Percentiles rank a stretch among this genome's conserved stretches.
These are phyloP conservation scores for Pachypsylla venusta DNA, from an alignment of 1,140 invertebrate genomes.

Conservation along the genomic window DNA sequence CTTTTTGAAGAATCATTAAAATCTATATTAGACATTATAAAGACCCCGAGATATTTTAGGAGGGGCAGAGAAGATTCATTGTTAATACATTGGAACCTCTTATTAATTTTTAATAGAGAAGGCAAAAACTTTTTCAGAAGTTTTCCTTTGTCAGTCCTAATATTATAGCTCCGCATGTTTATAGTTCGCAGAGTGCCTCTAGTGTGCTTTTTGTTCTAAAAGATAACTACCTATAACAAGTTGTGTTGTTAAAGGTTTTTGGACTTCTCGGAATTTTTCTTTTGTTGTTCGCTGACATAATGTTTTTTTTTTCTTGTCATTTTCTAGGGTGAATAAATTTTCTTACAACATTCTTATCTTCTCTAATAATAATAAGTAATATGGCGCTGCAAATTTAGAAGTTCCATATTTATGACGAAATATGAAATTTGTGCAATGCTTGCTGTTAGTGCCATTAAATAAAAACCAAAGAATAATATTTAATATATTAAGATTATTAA, in stretches of 20 bases:
- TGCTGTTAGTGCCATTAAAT: no score
- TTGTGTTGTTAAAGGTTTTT: not conserved
- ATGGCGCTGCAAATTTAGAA: not conserved
- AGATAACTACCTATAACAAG: no score
- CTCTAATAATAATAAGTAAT: not conserved
- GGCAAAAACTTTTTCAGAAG: not conserved
- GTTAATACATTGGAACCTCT: no score
- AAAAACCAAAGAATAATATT: not conserved
- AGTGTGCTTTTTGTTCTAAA: no score
- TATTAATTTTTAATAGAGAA: no score
- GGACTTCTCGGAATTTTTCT: not conserved
- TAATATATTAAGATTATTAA: not conserved
- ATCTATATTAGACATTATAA: no score
- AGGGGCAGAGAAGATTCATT: no score
- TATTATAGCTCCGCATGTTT: not conserved
- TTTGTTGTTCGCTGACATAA: not conserved
- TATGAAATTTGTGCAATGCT: not conserved
- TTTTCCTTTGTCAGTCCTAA: not conserved
- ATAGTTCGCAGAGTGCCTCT: not conserved
- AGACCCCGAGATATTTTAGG: no score
- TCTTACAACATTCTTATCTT: not conserved
- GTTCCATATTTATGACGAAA: not conserved
- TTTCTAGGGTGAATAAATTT: not conserved
- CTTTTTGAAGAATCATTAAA: no score
- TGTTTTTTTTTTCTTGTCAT: not conserved